These are phyloP conservation scores for Metalampra italica DNA, from an alignment of 2,888 invertebrate genomes.

Conservation along the genomic window DNA sequence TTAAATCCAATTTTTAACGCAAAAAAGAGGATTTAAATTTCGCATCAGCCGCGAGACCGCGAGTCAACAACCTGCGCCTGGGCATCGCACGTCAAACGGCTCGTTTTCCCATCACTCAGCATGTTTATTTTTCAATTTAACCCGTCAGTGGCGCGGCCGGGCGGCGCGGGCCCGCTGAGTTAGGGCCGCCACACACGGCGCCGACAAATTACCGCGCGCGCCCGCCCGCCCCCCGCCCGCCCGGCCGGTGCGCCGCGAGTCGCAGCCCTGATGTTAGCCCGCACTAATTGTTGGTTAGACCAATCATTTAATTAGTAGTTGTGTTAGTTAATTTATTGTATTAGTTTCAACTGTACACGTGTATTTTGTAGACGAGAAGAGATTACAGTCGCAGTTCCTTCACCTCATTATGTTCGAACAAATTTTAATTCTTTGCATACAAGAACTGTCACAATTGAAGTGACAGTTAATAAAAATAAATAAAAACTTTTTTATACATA, in stretches of 20 bases:
- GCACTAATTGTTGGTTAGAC: conserved; percentile 13
- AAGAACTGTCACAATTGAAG: too few species aligned
- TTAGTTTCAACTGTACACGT: background rate
- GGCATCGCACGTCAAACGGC: conserved; percentile 31
- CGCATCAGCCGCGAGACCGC: conserved; percentile 11
- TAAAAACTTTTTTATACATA: too few species aligned
- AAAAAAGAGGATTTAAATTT: conserved; percentile 9
- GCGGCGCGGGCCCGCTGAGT: conserved; percentile 49
- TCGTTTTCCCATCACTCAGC: conserved; percentile 57
- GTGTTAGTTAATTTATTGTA: conserved; percentile 13
- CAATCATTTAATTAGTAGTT: conserved; percentile 19
- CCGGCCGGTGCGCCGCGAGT: background rate
- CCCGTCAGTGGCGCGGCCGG: conserved; percentile 57
- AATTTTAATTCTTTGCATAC: too few species aligned
- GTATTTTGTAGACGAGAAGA: too few species aligned
- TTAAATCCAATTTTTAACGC: too few species aligned
- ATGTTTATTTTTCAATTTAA: conserved; percentile 77
- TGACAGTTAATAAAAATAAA: too few species aligned
- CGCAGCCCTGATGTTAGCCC: conserved; percentile 2
- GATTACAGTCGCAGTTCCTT: too few species aligned
- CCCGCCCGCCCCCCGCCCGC: conserved; percentile 15
- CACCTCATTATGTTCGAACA: too few species aligned
- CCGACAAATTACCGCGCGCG: conserved; percentile 57
- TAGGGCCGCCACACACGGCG: conserved; percentile 75
- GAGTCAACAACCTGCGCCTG: conserved; percentile 58